Evolutionary conservation across 2,888 invertebrate species (phyloP), one percentile per base, ranked within the genome.

Genomic region (Labia minor): DNA sequence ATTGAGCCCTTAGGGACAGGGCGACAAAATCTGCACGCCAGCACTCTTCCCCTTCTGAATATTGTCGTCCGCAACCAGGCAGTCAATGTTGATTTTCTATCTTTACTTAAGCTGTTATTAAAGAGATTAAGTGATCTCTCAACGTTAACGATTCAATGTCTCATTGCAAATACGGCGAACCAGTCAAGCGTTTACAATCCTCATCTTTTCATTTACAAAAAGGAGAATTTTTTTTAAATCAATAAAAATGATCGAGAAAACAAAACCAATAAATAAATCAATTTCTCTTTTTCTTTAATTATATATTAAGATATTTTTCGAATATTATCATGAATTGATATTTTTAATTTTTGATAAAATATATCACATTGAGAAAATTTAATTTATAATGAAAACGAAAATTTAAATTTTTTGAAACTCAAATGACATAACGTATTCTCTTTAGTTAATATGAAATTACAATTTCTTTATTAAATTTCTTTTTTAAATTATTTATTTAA

Each of bases 1-100:
- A 49, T 49, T 49, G 49, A 49, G 49, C 49, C 49, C 49, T 49
- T 49, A 49, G 49, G 49, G 49, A 49, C 49, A 49, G 49, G 49
- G 49, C 49, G 49, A 49, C 49, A 49, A 49, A 49, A 49, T 49
- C 49, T 49, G 49, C 49, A 49, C 49, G 16, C 49, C 49, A 49
- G 49, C 49, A 49, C 49, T 49, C 49, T 49, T 49, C 49, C 49
- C 26, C 49, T n/a, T 49, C 49, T 16, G 49, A 26, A 49, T 49
- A 49, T 49, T 49, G 49, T 49, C 49, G 49, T 49, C 49, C n/a
- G 49, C 16, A 49, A n/a, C 16, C 49, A n/a, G 49, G 49, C 16
- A 49, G 14, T 49, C 49, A n/a, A 11, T 49, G 49, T 49, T 49
- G 49, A 49, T 49, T 49, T 49, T 49, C 49, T 49, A 49, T 49